Conservation (phyloP, 2,888 invertebrate species). For the Platycheirus albimanus region DNA sequence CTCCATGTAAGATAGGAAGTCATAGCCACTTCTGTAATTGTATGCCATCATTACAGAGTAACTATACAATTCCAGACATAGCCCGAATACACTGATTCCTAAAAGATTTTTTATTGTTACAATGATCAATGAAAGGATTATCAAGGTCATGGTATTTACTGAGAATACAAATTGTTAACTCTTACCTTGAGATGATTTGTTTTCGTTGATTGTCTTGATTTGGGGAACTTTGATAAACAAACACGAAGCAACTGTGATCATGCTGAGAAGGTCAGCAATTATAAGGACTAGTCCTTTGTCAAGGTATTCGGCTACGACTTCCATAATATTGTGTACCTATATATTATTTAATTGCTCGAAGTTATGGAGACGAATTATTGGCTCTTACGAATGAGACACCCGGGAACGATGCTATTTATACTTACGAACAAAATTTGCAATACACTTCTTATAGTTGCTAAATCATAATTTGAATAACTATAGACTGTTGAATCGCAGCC, state of each 20-base stretch:
- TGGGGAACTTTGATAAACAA: conserved; percentile 92
- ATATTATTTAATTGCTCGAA: background rate
- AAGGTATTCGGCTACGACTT: conserved; percentile 77
- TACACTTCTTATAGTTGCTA: background rate
- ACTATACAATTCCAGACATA: conserved; percentile 84
- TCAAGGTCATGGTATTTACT: background rate
- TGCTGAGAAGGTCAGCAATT: conserved; percentile 85
- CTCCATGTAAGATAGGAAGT: conserved; percentile 90
- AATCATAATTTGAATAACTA: conserved; percentile 23
- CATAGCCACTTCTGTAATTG: conserved; percentile 89
- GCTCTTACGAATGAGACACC: background rate
- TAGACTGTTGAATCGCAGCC: conserved; percentile 11
- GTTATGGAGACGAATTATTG: background rate
- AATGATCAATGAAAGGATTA: background rate
- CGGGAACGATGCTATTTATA: conserved; percentile 17
- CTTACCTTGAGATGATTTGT: conserved; percentile 88
- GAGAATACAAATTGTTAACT: conserved; percentile 75
- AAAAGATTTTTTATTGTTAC: conserved; percentile 45
- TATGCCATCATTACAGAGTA: conserved; percentile 92
- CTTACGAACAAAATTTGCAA: conserved; percentile 13
- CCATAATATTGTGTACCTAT: conserved; percentile 32
- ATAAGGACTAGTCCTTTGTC: conserved; percentile 80
- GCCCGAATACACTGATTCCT: conserved; percentile 81
- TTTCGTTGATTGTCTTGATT: conserved; percentile 87
- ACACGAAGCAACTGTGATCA: conserved; percentile 90